Base-by-base conservation (phyloP, 2,888 invertebrate species). In the Andrena dorsata region DNA sequence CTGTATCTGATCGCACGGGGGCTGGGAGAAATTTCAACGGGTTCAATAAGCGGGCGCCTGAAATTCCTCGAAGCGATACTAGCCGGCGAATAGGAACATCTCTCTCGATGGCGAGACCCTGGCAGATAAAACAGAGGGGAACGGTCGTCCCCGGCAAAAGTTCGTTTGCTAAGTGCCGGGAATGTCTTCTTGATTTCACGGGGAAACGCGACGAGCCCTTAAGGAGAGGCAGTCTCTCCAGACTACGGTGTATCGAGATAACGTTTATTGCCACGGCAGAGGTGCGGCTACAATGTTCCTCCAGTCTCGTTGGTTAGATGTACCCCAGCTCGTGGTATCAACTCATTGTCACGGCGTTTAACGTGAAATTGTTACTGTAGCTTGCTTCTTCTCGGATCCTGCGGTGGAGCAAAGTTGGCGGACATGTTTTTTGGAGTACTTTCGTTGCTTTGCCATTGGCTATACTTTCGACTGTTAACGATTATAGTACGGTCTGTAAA, bases 211-310 rank as follows among this genome's bases (percentile, higher is more conserved):
- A 68, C 64, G 68, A 35, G 23, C 61, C 47, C 61, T 85, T 65
- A 76, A 77, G 41, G 30, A 63, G 69, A 8, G 16, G 23, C 72
- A 68, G 49, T 58, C 68, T 72, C 68, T 20, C 58, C 60, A 20
- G 56, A 41, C 51, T 61, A 30, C 53, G 49, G 51, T 60, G 64
- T 73, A 78, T 78, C 76, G 65, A 51, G 74, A 84, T 86, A 86
- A 80, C 69, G 80, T 84, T 86, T 84, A 84, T 83, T 73, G 73
- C 75, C 23, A 41, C 58, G 68, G 70, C 51, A 23, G 60, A 82
- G 77, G 73, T 56, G 60, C 56, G 72, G 68, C 75, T 74, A 66
- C 66, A 51, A 64, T 51, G 84, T 76, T 69, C 53, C 63, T 32
- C 68, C 74, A 60, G 69, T 79, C 71, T 77, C 58, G 26, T 2